Percentiles rank a stretch among this genome's conserved stretches.
Conservation (phyloP, 2,113 vertebrate genomes). For the Rhynchomys soricoides region DNA sequence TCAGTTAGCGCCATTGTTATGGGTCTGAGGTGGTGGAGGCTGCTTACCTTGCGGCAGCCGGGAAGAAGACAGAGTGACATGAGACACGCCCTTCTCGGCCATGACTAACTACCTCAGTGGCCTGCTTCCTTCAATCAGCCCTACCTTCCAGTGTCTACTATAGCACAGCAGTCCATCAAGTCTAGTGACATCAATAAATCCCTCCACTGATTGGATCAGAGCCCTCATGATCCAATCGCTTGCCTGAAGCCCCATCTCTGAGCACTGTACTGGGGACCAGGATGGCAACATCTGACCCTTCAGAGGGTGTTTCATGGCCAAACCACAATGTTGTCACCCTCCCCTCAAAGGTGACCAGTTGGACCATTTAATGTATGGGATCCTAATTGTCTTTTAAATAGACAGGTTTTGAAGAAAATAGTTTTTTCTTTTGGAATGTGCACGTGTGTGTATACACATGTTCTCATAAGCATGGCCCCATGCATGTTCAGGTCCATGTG, state of each 20-base stretch:
- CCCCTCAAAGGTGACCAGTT: background rate
- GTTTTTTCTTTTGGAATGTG: too few relatives aligned
- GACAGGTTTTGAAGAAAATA: background rate
- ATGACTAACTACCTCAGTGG: background rate
- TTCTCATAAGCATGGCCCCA: background rate
- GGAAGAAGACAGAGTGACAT: background rate
- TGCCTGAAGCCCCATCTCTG: background rate
- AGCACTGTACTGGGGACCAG: background rate
- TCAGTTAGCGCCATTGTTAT: background rate
- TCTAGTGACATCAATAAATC: background rate
- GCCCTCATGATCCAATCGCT: background rate
- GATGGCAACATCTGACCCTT: background rate
- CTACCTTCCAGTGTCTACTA: background rate
- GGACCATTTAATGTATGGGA: background rate
- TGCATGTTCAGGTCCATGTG: background rate
- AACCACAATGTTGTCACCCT: background rate
- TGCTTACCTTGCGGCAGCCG: background rate
- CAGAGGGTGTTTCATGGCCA: background rate
- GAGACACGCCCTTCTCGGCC: too few relatives aligned
- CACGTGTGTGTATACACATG: background rate
- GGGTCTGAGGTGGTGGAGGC: background rate
- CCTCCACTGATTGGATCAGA: background rate
- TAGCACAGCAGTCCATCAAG: background rate
- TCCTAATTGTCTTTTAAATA: background rate
- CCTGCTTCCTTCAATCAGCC: background rate